These are phyloP conservation scores for Paramuricea clavata DNA, from an alignment of 92 coral and sea anemone genomes.

Conservation along the genomic window DNA sequence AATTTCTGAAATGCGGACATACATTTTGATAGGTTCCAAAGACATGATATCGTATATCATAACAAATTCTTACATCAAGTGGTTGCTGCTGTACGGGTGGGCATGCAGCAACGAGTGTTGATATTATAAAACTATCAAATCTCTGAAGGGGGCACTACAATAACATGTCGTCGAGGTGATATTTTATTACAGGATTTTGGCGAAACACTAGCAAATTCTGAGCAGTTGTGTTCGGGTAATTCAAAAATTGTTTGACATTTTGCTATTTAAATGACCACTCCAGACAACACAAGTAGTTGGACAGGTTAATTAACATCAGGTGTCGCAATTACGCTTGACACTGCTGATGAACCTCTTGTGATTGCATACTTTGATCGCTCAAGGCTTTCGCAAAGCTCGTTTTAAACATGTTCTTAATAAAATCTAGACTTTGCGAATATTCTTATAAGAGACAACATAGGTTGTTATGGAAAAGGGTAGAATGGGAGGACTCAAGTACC, in stretches of 20 bases:
- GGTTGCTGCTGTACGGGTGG: background rate
- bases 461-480: no score
- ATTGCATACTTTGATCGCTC: no score
- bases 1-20: background rate
- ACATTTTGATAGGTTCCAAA: background rate
- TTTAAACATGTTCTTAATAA: no score
- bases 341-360: no score
- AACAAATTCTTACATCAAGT: background rate
- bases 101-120: constrained; percentile 4
- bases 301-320: background rate
- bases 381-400: no score
- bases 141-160: constrained; percentile 20
- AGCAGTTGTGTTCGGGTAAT: background rate
- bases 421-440: no score
- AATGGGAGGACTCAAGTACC: no score
- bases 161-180: background rate
- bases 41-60: background rate
- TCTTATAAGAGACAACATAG: no score
- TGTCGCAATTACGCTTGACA: background rate
- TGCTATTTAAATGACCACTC: background rate
- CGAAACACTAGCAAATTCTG: background rate
- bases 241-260: background rate
- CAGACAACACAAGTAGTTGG: background rate
- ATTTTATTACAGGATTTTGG: background rate
- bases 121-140: constrained; percentile 29